These are phyloP conservation scores for Therioaphis trifolii DNA, from an alignment of 2,888 invertebrate genomes.

Conservation along the genomic window DNA sequence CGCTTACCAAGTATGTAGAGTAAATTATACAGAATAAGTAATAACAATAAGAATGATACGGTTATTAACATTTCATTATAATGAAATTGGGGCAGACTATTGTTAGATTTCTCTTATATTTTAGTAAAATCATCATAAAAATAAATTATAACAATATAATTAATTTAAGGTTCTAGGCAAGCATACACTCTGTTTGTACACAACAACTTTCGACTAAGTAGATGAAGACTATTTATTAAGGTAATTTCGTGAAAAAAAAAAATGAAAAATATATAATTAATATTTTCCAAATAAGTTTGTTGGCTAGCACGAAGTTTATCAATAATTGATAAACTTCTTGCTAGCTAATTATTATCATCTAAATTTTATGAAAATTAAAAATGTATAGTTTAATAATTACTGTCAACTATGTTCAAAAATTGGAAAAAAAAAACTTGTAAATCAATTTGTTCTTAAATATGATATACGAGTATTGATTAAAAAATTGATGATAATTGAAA, in stretches of 20 bases:
- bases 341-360: too few relatives aligned
- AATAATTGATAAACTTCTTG: too few relatives aligned
- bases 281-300: too few relatives aligned
- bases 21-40: neutral
- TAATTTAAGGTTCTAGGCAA: neutral
- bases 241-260: neutral
- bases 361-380: too few relatives aligned
- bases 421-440: too few relatives aligned
- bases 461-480: too few relatives aligned
- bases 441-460: too few relatives aligned
- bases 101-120: constrained; percentile 32
- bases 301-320: neutral
- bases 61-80: constrained; percentile 18
- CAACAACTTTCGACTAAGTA: neutral
- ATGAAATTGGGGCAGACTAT: constrained; percentile 21
- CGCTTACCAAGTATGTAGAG: neutral
- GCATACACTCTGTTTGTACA: too few relatives aligned
- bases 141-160: neutral
- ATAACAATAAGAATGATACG: constrained; percentile 22
- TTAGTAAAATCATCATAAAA: constrained; percentile 9
- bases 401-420: too few relatives aligned
- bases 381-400: too few relatives aligned
- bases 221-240: neutral
- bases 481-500: too few relatives aligned
- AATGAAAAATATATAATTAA: neutral